Evolutionary conservation across 2,797 vertebrate genomes (phyloP).

Genomic region (Aphelocoma californica): DNA sequence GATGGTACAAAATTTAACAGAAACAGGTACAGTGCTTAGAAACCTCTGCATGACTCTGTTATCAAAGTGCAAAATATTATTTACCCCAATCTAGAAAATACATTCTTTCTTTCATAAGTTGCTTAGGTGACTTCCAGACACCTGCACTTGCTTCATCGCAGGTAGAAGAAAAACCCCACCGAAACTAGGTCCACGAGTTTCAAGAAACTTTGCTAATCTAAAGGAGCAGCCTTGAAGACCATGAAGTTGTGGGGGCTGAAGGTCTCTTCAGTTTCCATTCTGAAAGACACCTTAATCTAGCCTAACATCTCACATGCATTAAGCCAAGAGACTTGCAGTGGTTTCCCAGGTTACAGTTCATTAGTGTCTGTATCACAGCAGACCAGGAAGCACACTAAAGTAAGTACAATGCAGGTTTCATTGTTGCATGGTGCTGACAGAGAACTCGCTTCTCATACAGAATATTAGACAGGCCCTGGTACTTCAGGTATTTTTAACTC

Average conservation of each 20-base stretch:
- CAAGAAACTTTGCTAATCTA: not conserved
- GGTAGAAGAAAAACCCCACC: not conserved
- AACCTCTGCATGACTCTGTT: not conserved
- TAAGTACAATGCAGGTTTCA: not conserved
- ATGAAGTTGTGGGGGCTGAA: not conserved
- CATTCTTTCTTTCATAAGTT: not conserved
- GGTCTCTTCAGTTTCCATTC: not conserved
- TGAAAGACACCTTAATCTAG: constrained; percentile 1
- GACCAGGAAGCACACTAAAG: not conserved
- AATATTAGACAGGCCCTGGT: not conserved
- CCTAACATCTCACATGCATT: not conserved
- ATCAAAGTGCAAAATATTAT: not conserved
- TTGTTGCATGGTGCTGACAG: not conserved
- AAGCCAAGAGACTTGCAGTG: not conserved
- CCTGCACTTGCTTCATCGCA: not conserved
- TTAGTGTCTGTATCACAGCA: not conserved
- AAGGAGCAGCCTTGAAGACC: not conserved
- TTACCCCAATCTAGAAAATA: not conserved
- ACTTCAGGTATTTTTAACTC: constrained; percentile 37
- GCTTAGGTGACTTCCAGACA: not conserved
- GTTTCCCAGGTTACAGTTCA: constrained; percentile 58
- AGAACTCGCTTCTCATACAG: not conserved
- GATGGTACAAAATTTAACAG: not conserved
- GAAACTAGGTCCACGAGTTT: not conserved
- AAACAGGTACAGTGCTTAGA: not conserved